Base-by-base conservation (phyloP, 1,140 invertebrate genomes). In the Solenopsis fugax region DNA sequence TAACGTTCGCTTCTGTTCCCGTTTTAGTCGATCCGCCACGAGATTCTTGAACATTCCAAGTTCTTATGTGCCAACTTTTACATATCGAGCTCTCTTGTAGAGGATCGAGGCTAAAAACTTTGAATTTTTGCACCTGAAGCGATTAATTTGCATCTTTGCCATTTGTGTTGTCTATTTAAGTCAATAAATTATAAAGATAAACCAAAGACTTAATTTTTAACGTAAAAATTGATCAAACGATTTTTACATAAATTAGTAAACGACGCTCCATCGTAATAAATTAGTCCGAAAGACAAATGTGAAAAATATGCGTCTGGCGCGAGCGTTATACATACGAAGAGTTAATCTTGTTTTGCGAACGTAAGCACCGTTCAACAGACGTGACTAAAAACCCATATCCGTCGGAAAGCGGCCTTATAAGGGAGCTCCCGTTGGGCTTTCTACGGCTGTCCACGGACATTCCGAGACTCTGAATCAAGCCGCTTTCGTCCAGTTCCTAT, bases 381-480 rank as follows among this genome's bases (percentile, higher is more conserved):
- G 71, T 81, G 85, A 65, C 18, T 88, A 87, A 91, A 92, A 93
- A 90, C 86, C 91, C 86, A 88, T 85, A 87, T 87, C 82, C 88
- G 85, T 88, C 87, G 89, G 71, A 92, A 92, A 91, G 91, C 77
- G 60, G 60, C 77, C 88, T 87, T 89, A 89, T 91, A 90, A 82
- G 89, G 87, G 60, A 60, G 67, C 80, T 45, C 37, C 29, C 56
- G 48, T 60, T 86, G 87, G 86, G 90, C 88, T 92, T 90, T 90
- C 85, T 87, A 87, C 72, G 24, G 12, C 21, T 71, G 87, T 81
- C 86, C 75, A 77, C 73, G 85, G 77, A 88, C 92, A 93, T 93
- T 93, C 93, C 93, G 89, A 87, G 91, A 87, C 88, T 88, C 87
- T 89, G 92, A 88, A 84, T 92, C 91, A 86, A 87, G 4, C 84